Evolutionary conservation across 2,797 vertebrate genomes (phyloP).

Genomic region (Mus minutoides): DNA sequence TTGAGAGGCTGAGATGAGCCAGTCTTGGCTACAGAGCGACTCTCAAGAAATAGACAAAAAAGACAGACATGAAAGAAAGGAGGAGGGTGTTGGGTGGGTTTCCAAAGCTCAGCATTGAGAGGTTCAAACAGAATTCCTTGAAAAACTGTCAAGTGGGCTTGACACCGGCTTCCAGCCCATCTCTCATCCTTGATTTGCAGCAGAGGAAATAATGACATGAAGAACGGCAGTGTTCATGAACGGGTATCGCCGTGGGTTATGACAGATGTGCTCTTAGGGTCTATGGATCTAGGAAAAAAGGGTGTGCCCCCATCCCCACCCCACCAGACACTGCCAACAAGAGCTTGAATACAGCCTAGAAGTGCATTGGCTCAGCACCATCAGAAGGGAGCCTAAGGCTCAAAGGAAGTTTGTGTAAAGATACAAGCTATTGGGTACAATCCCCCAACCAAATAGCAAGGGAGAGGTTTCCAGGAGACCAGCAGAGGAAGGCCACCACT

Average conservation of each 20-base stretch:
- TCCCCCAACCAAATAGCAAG: neutral
- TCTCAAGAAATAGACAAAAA: neutral
- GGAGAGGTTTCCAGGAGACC: neutral
- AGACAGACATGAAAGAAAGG: neutral
- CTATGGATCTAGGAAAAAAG: neutral
- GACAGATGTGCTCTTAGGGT: neutral
- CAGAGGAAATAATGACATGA: neutral
- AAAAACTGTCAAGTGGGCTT: no score
- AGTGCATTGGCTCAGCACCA: neutral
- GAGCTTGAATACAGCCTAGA: neutral
- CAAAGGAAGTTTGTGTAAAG: neutral
- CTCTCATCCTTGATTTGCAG: neutral
- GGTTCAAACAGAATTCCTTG: neutral
- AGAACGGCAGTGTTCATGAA: fast-evolving
- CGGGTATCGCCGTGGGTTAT: no score
- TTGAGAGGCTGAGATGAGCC: neutral
- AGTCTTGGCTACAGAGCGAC: neutral
- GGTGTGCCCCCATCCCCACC: no score
- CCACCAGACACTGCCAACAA: neutral
- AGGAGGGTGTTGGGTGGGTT: neutral
- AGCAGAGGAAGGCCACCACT: neutral
- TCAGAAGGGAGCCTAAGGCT: neutral
- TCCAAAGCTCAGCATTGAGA: neutral
- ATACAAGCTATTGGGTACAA: neutral
- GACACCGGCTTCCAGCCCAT: fast-evolving